Percentiles rank a stretch among this genome's conserved stretches.
These are phyloP conservation scores for Delia radicum DNA, from an alignment of 1,140 invertebrate species.

Conservation along the genomic window DNA sequence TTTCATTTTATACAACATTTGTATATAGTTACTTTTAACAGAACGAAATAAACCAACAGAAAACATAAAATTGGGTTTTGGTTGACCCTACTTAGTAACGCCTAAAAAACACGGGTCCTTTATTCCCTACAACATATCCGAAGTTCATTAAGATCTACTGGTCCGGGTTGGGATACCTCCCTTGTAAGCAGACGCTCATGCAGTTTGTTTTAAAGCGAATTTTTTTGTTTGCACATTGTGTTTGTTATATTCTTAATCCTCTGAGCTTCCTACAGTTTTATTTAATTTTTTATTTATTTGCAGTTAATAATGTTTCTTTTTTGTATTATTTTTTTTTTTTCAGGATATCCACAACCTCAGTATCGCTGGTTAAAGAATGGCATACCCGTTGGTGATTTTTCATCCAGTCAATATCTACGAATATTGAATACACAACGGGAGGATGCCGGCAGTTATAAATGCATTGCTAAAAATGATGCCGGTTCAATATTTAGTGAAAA, in stretches of 20 bases:
- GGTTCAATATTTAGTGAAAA: slow-evolving; percentile 89
- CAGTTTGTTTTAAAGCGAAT: too few species aligned
- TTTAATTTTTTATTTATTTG: slow-evolving; percentile 9
- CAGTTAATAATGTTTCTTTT: not conserved
- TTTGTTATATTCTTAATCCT: not conserved
- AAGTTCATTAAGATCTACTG: too few species aligned
- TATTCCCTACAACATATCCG: not conserved
- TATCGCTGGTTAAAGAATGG: slow-evolving; percentile 90
- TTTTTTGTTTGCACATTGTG: not conserved
- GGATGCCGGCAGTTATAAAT: slow-evolving; percentile 87
- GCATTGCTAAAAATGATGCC: slow-evolving; percentile 84
- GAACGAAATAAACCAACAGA: too few species aligned
- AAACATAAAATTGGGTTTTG: too few species aligned
- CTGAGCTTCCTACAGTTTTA: not conserved
- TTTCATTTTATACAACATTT: too few species aligned
- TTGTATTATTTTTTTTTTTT: slow-evolving; percentile 37
- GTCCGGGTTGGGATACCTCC: too few species aligned
- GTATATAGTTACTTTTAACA: too few species aligned
- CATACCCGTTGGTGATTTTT: slow-evolving; percentile 69
- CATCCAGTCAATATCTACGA: slow-evolving; percentile 76
- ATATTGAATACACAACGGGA: slow-evolving; percentile 75
- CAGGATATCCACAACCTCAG: slow-evolving; percentile 83
- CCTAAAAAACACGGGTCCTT: too few species aligned
- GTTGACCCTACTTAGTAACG: too few species aligned
- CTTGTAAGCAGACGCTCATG: too few species aligned